Base-by-base conservation (phyloP, 1,140 invertebrate genomes). In the Aphaenogaster floridana region DNA sequence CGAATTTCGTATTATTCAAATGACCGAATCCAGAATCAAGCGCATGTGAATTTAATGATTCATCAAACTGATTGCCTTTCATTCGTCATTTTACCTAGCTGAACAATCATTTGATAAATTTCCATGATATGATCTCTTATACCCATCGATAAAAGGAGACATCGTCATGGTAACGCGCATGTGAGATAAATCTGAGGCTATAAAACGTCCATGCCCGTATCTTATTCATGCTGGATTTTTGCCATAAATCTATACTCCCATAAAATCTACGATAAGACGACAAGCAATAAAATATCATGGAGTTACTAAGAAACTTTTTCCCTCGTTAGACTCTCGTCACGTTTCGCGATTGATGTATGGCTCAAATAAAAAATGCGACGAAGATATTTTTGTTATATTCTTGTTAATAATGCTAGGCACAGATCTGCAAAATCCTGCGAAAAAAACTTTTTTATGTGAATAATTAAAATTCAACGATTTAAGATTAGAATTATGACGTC, bases 211-310 rank as follows among this genome's bases (percentile, higher is more conserved):
- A 81, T 21, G 15, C 66, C 39, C 52, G 42, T 48, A 74, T 36
- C n/a, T 74, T 84, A 84, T 84, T 84, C 80, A 84, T 76, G 13
- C 54, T 15, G 64, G 64, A 84, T 84, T 83, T 83, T 74, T 74
- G 21, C 28, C 42, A 61, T 84, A 84, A 84, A 84, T 84, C 54
- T 84, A 50, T 34, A 84, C 42, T 4, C 17, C 54, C 57, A 17
- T 84, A 84, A 84, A 84, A 61, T 61, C 69, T 48, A 13, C 57
- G 54, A 76, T 61, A 76, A 76, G 69, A 50, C 45, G 69, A 57
- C 54, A 48, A 61, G 28, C 42, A 84, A 76, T 84, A 84, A 76
- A 84, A 63, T 76, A 84, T 63, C 80, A 84, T 63, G 34, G 57
- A 76, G 28, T 76, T 48, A 34, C 28, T 8, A 61, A 76, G 17